Percentiles rank a stretch among this genome's conserved stretches.
These are phyloP conservation scores for Pangasius mekongensis DNA, from an alignment of 2,797 vertebrate species.

Conservation along the genomic window DNA sequence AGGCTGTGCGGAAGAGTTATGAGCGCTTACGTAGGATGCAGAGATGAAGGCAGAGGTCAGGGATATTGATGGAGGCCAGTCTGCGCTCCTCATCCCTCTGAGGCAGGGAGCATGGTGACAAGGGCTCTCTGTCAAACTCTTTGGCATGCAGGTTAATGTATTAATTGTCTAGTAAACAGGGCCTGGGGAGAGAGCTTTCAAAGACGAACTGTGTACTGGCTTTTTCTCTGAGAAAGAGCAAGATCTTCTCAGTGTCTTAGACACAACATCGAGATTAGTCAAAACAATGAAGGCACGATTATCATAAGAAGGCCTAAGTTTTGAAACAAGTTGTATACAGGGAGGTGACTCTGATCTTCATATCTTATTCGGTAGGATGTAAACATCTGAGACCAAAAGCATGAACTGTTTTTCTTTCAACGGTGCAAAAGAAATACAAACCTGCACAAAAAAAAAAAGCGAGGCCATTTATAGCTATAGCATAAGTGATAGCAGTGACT, in stretches of 20 bases:
- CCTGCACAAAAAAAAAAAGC: neutral
- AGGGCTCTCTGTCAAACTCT: slow-evolving; percentile 52
- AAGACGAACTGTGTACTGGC: slow-evolving; percentile 1
- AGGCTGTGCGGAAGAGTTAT: slow-evolving; percentile 53
- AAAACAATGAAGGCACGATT: neutral
- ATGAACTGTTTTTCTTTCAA: neutral
- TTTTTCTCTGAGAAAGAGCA: slow-evolving; percentile 10
- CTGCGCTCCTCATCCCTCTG: slow-evolving; percentile 42
- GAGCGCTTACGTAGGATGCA: slow-evolving; percentile 50
- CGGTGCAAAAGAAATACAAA: neutral
- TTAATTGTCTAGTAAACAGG: slow-evolving; percentile 56
- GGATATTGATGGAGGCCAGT: slow-evolving; percentile 50
- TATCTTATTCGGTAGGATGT: neutral
- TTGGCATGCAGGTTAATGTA: slow-evolving; percentile 56
- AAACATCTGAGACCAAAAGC: neutral
- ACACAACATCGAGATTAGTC: neutral
- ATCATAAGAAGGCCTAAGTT: neutral
- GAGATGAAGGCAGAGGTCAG: slow-evolving; percentile 47
- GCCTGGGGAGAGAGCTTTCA: slow-evolving; percentile 33
- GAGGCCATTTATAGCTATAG: neutral
- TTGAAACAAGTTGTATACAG: neutral
- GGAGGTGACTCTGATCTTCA: neutral
- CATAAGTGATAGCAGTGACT: neutral
- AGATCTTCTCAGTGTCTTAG: neutral
- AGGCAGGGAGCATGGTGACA: slow-evolving; percentile 33